phyloP scores from a whole-genome alignment of 2,888 invertebrate genomes.

The Diarsia brunnea region DNA sequence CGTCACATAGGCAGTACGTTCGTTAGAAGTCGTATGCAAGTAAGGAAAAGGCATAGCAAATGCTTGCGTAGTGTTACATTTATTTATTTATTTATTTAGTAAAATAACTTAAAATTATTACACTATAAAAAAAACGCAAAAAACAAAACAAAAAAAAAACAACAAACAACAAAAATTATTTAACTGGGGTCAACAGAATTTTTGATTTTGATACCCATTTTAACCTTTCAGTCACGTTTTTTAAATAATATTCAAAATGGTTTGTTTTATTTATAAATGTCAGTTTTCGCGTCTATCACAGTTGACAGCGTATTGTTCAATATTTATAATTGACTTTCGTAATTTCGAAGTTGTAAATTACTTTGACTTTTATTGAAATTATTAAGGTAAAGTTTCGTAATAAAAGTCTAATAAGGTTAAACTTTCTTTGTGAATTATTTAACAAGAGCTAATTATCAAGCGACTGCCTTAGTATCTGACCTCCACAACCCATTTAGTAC shows the following conservation, averaged over 20 bases:
- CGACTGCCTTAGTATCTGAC: no score
- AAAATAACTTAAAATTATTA: no score
- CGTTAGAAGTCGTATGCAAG: not conserved
- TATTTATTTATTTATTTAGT: no score
- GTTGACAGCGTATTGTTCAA: slow-evolving; percentile 3
- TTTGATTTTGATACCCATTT: no score
- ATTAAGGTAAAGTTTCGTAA: slow-evolving; percentile 8
- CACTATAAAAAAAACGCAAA: no score
- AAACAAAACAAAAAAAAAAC: no score
- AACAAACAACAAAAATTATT: no score
- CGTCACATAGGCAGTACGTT: not conserved
- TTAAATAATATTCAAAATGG: not conserved
- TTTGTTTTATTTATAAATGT: not conserved
- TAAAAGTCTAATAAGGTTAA: not conserved
- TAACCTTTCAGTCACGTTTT: not conserved
- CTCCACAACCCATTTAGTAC: no score
- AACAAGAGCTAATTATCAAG: not conserved
- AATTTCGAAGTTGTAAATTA: slow-evolving; percentile 13
- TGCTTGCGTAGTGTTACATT: no score
- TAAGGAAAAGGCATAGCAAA: not conserved
- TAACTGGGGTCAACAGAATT: not conserved
- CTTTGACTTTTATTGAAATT: slow-evolving; percentile 10
- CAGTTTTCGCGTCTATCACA: not conserved
- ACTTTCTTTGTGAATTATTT: not conserved
- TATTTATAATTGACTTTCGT: slow-evolving; percentile 18